A percentile compares a stretch with the other conserved stretches of the same genome.
Conservation (phyloP, 2,888 invertebrate species). For the Mythimna loreyi region DNA sequence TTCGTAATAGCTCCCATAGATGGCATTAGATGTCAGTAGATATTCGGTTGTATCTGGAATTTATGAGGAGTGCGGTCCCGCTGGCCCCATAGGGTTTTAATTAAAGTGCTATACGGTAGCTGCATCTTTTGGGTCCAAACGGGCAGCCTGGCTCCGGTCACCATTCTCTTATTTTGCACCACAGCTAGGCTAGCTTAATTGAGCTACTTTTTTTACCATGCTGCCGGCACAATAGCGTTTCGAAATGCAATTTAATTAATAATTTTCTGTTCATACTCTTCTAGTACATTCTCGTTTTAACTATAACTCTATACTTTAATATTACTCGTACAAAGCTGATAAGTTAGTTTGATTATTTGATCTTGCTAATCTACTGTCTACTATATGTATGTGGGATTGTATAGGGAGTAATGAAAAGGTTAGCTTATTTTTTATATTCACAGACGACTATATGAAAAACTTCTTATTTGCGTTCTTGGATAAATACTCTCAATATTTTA, state of each 20-base stretch:
- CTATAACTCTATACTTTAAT: background rate
- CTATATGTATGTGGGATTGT: too few relatives aligned
- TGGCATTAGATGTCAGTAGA: slow-evolving; percentile 42
- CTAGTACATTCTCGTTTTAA: background rate
- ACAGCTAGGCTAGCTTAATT: slow-evolving; percentile 39
- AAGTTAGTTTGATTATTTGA: too few relatives aligned
- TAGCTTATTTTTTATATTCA: too few relatives aligned
- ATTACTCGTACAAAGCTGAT: too few relatives aligned
- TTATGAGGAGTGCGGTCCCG: slow-evolving; percentile 63
- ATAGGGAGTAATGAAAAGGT: too few relatives aligned
- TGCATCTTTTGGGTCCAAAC: slow-evolving; percentile 55
- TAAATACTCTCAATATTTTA: too few relatives aligned
- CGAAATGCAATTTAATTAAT: slow-evolving; percentile 17
- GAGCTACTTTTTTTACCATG: slow-evolving; percentile 39
- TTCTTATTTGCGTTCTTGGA: too few relatives aligned
- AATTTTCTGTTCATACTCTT: slow-evolving; percentile 19
- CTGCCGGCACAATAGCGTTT: slow-evolving; percentile 29
- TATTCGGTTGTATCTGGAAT: slow-evolving; percentile 52
- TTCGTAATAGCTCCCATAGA: slow-evolving; percentile 30
- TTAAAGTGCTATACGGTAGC: slow-evolving; percentile 67
- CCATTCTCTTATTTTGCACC: slow-evolving; percentile 55
- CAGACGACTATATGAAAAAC: too few relatives aligned
- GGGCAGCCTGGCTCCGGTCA: slow-evolving; percentile 25
- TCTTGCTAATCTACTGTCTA: too few relatives aligned
- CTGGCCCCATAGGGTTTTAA: slow-evolving; percentile 62